These are phyloP conservation scores for Keiferia lycopersicella DNA, from an alignment of 2,888 invertebrate species.

Conservation along the genomic window DNA sequence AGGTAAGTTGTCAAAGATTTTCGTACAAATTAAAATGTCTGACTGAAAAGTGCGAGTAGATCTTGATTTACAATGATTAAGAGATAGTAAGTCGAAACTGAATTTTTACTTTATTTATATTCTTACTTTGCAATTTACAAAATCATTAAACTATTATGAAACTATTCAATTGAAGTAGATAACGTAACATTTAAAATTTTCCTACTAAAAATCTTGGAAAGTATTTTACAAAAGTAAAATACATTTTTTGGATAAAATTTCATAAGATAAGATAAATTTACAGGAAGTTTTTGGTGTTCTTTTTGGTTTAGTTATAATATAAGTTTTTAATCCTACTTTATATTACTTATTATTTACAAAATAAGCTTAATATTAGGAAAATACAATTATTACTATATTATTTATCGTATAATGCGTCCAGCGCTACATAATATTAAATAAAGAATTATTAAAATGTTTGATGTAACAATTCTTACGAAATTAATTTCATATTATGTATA, in stretches of 20 bases:
- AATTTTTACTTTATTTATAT: constrained; percentile 32
- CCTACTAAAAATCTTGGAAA: constrained; percentile 33
- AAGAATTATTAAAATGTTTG: constrained; percentile 17
- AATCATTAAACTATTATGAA: constrained; percentile 26
- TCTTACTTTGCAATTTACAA: constrained; percentile 34
- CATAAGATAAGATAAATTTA: constrained; percentile 72
- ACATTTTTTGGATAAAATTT: constrained; percentile 49
- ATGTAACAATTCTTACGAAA: constrained; percentile 11
- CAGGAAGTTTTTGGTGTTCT: constrained; percentile 71
- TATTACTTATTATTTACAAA: constrained; percentile 37
- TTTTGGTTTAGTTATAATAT: constrained; percentile 46
- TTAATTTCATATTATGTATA: not conserved
- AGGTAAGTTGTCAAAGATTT: no score
- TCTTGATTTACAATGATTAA: no score
- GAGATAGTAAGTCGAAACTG: not conserved
- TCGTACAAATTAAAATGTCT: no score
- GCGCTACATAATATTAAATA: constrained; percentile 33
- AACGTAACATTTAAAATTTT: constrained; percentile 23
- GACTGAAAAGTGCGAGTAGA: no score
- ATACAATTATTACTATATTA: constrained; percentile 12
- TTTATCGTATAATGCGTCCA: constrained; percentile 32
- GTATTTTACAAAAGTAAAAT: constrained; percentile 32
- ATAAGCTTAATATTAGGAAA: not conserved
- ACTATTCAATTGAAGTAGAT: constrained; percentile 29
- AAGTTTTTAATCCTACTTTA: constrained; percentile 39